A percentile compares a stretch with the other conserved stretches of the same genome.
Conservation (phyloP, 2,797 vertebrate genomes). For the Heteromormyrus szaboi region DNA sequence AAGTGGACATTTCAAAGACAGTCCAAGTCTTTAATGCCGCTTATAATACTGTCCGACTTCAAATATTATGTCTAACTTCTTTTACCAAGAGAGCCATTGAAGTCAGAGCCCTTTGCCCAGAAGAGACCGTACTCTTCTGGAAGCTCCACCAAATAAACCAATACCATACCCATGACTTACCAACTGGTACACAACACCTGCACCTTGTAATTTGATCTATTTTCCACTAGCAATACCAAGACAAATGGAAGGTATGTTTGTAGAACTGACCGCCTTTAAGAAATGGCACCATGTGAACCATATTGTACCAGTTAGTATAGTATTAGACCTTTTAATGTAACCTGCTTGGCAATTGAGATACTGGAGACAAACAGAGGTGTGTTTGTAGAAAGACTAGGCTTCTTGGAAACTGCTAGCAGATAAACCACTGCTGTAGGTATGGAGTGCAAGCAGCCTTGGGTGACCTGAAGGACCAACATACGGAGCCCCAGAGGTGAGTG, state of each 20-base stretch:
- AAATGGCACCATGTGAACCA: not conserved
- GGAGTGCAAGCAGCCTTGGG: not conserved
- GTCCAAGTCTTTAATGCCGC: not conserved
- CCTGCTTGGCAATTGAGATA: not conserved
- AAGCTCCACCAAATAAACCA: not conserved
- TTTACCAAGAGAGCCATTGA: not conserved
- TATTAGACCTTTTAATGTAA: not conserved
- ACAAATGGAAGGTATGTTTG: not conserved
- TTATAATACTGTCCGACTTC: not conserved
- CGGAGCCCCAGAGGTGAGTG: not conserved
- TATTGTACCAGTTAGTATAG: not conserved
- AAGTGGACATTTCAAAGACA: not conserved
- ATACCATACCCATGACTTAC: not conserved
- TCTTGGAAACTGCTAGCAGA: not conserved
- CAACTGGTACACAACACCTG: not conserved
- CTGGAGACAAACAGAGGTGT: not conserved
- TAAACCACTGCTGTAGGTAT: not conserved
- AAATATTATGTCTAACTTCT: not conserved
- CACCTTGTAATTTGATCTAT: not conserved
- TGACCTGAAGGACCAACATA: not conserved
- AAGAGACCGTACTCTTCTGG: not conserved
- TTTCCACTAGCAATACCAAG: not conserved
- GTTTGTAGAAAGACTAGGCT: not conserved
- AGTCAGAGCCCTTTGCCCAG: not conserved
- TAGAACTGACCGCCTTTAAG: not conserved